Conservation (phyloP, 2,113 vertebrate genomes). For the Hippopotamus amphibius region DNA sequence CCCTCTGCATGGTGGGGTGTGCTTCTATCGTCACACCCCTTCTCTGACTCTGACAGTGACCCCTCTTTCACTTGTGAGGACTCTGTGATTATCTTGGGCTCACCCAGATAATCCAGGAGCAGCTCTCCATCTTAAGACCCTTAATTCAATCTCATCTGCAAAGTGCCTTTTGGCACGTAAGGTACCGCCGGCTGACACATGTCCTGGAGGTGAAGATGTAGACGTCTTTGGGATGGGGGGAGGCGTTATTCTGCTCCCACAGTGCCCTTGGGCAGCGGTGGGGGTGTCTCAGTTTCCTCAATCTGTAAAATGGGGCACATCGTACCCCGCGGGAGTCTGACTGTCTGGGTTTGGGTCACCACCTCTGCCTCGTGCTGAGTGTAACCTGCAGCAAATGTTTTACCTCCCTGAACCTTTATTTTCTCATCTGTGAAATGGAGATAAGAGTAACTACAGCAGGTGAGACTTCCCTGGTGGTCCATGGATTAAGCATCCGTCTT, state of each 20-base stretch:
- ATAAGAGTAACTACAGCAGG: too few relatives aligned
- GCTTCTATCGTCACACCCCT: background rate
- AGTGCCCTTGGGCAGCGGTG: background rate
- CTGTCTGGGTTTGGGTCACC: background rate
- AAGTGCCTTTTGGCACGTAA: background rate
- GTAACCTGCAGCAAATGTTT: background rate
- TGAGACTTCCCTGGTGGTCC: too few relatives aligned
- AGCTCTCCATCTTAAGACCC: background rate
- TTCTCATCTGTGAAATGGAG: background rate
- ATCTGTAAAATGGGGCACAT: background rate
- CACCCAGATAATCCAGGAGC: background rate
- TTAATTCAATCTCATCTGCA: background rate
- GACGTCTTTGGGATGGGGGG: background rate
- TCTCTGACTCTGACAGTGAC: background rate
- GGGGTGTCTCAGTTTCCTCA: background rate
- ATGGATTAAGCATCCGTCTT: too few relatives aligned
- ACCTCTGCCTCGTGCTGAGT: background rate
- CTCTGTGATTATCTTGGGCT: background rate
- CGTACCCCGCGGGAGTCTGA: background rate
- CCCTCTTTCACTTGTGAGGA: background rate
- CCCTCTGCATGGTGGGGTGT: background rate
- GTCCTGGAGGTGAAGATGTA: background rate
- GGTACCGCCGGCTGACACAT: fast-evolving
- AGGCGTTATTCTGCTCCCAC: background rate
- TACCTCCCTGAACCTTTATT: background rate